Evolutionary conservation across 2,888 invertebrate species (phyloP).

Genomic region (Cepaea hortensis): DNA sequence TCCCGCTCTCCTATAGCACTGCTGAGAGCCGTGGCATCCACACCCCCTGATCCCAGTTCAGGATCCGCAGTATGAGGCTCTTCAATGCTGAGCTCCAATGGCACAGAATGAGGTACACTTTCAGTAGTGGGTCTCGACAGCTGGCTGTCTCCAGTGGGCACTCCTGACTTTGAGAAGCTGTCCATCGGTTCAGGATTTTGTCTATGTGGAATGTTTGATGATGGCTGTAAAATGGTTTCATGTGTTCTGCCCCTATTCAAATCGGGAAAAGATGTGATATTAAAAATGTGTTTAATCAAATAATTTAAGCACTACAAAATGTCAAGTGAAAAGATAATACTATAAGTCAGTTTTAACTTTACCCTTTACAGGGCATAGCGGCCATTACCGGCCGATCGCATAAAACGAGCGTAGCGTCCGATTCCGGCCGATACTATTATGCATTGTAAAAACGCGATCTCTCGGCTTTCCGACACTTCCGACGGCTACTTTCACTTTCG

Average conservation of each 20-base stretch:
- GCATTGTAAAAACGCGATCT: too few species aligned
- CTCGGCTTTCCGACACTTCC: too few species aligned
- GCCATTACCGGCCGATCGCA: too few species aligned
- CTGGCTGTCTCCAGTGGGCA: too few species aligned
- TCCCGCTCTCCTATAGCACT: conserved; percentile 41
- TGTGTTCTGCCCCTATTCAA: conserved; percentile 1
- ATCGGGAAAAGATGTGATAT: background rate
- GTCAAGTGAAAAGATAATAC: too few species aligned
- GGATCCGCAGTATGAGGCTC: conserved; percentile 14
- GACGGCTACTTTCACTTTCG: too few species aligned
- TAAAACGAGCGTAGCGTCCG: too few species aligned
- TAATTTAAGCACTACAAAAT: too few species aligned
- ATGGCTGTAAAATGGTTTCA: background rate
- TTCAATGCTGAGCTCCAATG: conserved; percentile 11
- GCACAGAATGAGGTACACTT: background rate
- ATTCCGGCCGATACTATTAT: too few species aligned
- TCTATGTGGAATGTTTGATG: background rate
- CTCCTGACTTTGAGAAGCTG: background rate
- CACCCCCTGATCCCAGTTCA: conserved; percentile 9
- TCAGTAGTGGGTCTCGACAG: background rate
- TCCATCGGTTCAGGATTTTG: background rate
- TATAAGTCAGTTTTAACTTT: too few species aligned
- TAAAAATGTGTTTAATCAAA: too few species aligned
- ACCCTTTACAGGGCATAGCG: too few species aligned
- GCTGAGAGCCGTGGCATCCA: conserved; percentile 1